Conservation (phyloP, 2,888 invertebrate species). For the Xestia rhomboidea region DNA sequence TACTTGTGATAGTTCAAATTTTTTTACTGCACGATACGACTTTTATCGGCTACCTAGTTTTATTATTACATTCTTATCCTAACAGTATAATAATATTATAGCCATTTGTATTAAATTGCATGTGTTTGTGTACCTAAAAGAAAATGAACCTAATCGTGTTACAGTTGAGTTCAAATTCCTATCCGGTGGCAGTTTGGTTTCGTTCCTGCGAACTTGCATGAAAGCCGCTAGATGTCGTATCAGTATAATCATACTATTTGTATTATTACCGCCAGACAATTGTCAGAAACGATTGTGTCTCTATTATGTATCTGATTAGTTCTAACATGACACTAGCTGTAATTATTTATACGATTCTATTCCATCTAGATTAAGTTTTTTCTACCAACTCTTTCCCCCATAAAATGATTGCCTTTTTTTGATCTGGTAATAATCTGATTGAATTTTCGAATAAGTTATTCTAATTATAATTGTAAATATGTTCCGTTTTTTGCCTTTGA, state of each 20-base stretch:
- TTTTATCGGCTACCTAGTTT: slow-evolving; percentile 29
- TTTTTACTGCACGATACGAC: slow-evolving; percentile 67
- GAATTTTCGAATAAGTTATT: slow-evolving; percentile 59
- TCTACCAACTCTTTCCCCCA: slow-evolving; percentile 47
- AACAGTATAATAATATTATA: slow-evolving; percentile 22
- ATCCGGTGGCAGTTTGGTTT: background rate
- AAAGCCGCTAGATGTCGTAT: slow-evolving; percentile 45
- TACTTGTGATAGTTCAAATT: slow-evolving; percentile 78
- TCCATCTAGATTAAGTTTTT: slow-evolving; percentile 66
- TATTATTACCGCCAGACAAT: slow-evolving; percentile 43
- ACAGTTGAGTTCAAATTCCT: slow-evolving; percentile 18
- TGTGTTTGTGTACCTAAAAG: background rate
- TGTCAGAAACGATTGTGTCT: slow-evolving; percentile 26
- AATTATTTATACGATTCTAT: slow-evolving; percentile 70
- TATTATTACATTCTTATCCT: slow-evolving; percentile 21
- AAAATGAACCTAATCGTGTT: background rate
- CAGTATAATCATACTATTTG: slow-evolving; percentile 14
- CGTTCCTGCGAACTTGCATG: background rate
- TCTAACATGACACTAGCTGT: slow-evolving; percentile 70
- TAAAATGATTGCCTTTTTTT: slow-evolving; percentile 35
- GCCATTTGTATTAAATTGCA: slow-evolving; percentile 20
- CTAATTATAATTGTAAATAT: slow-evolving; percentile 67
- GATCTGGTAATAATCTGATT: slow-evolving; percentile 55
- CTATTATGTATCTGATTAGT: slow-evolving; percentile 61
- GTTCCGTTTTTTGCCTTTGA: slow-evolving; percentile 53